A percentile compares a stretch with the other conserved stretches of the same genome.
These are phyloP conservation scores for Stenichneumon culpator DNA, from an alignment of 2,888 invertebrate genomes.

Conservation along the genomic window DNA sequence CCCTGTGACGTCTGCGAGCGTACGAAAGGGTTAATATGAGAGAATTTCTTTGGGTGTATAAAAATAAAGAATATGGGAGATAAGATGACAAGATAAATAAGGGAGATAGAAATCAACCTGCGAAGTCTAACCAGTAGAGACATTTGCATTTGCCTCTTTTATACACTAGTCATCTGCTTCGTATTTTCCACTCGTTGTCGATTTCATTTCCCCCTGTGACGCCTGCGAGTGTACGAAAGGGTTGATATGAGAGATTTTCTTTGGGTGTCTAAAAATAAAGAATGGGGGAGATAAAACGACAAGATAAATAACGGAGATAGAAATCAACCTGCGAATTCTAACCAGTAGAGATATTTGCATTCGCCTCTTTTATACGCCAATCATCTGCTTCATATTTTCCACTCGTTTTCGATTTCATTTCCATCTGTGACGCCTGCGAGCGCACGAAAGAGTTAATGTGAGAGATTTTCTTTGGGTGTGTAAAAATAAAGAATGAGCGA, in stretches of 20 bases:
- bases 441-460: constrained; percentile 5
- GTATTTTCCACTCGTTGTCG: neutral
- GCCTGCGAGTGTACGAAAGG: neutral
- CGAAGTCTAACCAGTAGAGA: neutral
- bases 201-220: too few relatives aligned
- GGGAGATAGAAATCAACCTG: neutral
- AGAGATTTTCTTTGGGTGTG: neutral
- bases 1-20: too few relatives aligned
- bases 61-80: too few relatives aligned
- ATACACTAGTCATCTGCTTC: constrained; percentile 26
- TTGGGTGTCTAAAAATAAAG: neutral
- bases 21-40: too few relatives aligned
- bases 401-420: neutral
- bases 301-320: neutral
- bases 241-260: neutral
- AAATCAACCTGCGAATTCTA: neutral
- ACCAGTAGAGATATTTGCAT: constrained; percentile 23
- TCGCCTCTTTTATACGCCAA: constrained; percentile 37
- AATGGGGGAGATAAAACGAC: neutral
- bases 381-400: constrained; percentile 8
- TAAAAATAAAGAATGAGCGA: neutral
- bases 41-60: too few relatives aligned
- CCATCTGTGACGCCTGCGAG: neutral
- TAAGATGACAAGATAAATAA: too few relatives aligned
- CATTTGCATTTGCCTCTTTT: too few relatives aligned